Evolutionary conservation across 2,888 invertebrate species (phyloP), one percentile per base, ranked within the genome.

Genomic region (Oeneis ivallda): DNA sequence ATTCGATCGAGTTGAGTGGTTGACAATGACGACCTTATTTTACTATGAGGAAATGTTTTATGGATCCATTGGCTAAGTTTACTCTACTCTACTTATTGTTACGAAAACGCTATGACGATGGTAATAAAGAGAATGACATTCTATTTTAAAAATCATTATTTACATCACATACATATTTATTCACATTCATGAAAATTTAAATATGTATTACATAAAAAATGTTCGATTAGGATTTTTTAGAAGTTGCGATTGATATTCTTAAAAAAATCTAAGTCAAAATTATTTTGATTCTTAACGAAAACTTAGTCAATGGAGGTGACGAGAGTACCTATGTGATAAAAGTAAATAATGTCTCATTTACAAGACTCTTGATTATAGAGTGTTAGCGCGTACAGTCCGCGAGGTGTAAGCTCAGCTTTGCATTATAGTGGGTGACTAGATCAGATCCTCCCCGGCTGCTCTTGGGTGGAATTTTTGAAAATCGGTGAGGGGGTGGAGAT

Each of bases 281-380:
- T n/a, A 52, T 32, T 52, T 37, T 1, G 32, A 37, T 39, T 37
- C 54, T 11, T 54, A 54, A 54, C 39, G 13, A 19, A 26, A 47
- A 50, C 50, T 60, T 49, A 19, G 50, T 49, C 34, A 60, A 60
- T 60, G 60, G 60, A 39, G 7, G 19, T 41, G 56, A 56, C 19
- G 19, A 11, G 13, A 37, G 17, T 34, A 39, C 45, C n/a, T n/a
- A n/a, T n/a, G 34, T 59, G 59, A 57, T 57, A 57, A 17, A 49
- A 49, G 3, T 17, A 50, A 50, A 8, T 10, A 41, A 32, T 58
- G 58, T 58, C 45, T 60, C 49, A 37, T 60, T 34, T 49, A 60
- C 49, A 19, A 60, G 49, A 50, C 60, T 37, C 6, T 49, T 47
- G 32, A 34, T 58, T 32, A 37, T 49, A 49, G 19, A 60, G 17